Conservation (phyloP, 2,113 vertebrate species). For the Crypturellus undulatus region DNA sequence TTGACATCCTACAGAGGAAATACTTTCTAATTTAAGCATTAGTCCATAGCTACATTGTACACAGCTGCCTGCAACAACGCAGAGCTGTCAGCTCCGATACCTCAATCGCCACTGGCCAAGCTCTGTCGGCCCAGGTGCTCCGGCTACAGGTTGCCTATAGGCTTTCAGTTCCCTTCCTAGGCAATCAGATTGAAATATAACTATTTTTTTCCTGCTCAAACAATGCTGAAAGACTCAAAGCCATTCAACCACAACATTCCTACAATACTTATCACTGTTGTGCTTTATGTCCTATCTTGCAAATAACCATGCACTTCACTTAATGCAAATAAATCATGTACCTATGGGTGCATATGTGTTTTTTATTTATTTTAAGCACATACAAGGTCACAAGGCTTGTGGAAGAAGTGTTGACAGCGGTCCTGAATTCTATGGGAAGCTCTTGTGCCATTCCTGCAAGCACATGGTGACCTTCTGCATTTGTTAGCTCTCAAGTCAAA, state of each 20-base stretch:
- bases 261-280: not conserved
- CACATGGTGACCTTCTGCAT: not conserved
- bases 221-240: not conserved
- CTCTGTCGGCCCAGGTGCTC: not conserved
- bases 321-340: not conserved
- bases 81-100: not conserved
- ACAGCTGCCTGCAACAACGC: not conserved
- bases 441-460: not conserved
- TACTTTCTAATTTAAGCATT: not conserved
- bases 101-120: not conserved
- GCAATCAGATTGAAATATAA: not conserved
- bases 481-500: not conserved
- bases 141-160: not conserved
- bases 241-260: not conserved
- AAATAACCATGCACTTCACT: not conserved
- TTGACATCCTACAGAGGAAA: constrained; percentile 12
- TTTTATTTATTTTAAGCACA: no score
- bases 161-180: not conserved
- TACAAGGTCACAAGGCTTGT: rapidly evolving
- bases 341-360: not conserved
- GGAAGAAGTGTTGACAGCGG: not conserved
- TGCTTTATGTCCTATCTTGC: not conserved
- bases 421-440: not conserved
- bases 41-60: not conserved
- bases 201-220: not conserved